Conservation (phyloP, 2,797 vertebrate genomes). For the Malacoctenus gilli region DNA sequence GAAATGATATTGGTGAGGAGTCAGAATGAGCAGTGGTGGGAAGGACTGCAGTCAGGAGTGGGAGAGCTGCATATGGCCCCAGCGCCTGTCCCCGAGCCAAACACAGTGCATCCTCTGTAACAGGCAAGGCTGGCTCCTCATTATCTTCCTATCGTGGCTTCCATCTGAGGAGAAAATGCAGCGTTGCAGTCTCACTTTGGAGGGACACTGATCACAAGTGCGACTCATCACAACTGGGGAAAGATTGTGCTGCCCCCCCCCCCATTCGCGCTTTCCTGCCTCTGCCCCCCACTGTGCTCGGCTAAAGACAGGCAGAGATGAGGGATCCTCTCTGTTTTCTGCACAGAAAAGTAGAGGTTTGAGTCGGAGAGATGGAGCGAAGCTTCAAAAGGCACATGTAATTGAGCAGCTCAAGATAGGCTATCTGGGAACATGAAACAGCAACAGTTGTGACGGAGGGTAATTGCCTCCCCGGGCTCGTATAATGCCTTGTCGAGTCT, state of each 20-base stretch:
- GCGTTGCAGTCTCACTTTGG: conserved; percentile 75
- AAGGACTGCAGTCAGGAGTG: conserved; percentile 41
- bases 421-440: conserved; percentile 82
- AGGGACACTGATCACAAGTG: conserved; percentile 77
- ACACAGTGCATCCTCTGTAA: conserved; percentile 63
- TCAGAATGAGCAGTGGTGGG: conserved; percentile 44
- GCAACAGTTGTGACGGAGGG: conserved; percentile 80
- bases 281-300: conserved; percentile 31
- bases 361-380: conserved; percentile 68
- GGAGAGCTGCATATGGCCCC: conserved; percentile 44
- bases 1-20: conserved; percentile 35
- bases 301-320: conserved; percentile 62
- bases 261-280: conserved; percentile 24
- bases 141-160: conserved; percentile 75
- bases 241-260: conserved; percentile 43
- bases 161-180: conserved; percentile 75
- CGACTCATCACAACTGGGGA: conserved; percentile 71
- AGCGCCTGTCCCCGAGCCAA: conserved; percentile 61
- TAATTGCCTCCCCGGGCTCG: conserved; percentile 79
- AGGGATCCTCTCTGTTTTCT: conserved; percentile 68
- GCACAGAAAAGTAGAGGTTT: conserved; percentile 69
- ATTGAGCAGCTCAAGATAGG: conserved; percentile 78
- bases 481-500: conserved; percentile 79
- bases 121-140: conserved; percentile 67
- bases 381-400: conserved; percentile 80